A percentile compares a stretch with the other conserved stretches of the same genome.
These are phyloP conservation scores for Characodon lateralis DNA, from an alignment of 2,797 vertebrate genomes.

Conservation along the genomic window DNA sequence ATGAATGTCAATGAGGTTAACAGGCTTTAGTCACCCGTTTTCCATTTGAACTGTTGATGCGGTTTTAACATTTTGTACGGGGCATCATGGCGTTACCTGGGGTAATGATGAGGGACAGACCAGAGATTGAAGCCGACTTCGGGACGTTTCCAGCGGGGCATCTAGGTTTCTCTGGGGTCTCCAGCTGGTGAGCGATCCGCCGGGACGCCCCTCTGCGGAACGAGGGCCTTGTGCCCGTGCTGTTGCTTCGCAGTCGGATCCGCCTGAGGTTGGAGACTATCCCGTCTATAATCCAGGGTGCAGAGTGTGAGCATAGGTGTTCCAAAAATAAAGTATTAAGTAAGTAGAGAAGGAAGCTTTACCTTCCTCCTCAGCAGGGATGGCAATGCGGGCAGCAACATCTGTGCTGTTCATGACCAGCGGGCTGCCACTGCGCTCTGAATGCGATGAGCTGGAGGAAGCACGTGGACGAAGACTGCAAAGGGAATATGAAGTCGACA, in stretches of 20 bases:
- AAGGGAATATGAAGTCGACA: background rate
- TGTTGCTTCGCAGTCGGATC: constrained; percentile 91
- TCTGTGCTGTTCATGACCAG: constrained; percentile 85
- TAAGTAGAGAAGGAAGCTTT: constrained; percentile 24
- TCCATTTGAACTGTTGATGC: too few species aligned
- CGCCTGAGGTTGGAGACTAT: constrained; percentile 82
- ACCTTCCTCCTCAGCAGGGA: constrained; percentile 90
- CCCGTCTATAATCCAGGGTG: constrained; percentile 50
- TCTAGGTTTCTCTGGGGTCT: constrained; percentile 80
- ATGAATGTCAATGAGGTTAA: too few species aligned
- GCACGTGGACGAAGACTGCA: constrained; percentile 86
- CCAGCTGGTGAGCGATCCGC: constrained; percentile 81
- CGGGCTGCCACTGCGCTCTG: constrained; percentile 83
- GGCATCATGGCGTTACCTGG: constrained; percentile 73
- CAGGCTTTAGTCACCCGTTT: too few species aligned
- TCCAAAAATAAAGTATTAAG: background rate
- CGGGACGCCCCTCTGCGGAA: constrained; percentile 80
- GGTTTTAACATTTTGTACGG: background rate
- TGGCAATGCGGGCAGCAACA: constrained; percentile 88
- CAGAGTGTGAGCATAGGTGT: background rate
- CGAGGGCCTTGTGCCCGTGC: constrained; percentile 87
- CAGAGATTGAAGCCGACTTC: constrained; percentile 91
- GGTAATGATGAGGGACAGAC: constrained; percentile 90
- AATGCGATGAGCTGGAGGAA: constrained; percentile 85
- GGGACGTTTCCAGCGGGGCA: constrained; percentile 80